Percentiles rank a stretch among this genome's conserved stretches.
These are phyloP conservation scores for Protobothrops mucrosquamatus DNA, from an alignment of 2,113 vertebrate species.

Conservation along the genomic window DNA sequence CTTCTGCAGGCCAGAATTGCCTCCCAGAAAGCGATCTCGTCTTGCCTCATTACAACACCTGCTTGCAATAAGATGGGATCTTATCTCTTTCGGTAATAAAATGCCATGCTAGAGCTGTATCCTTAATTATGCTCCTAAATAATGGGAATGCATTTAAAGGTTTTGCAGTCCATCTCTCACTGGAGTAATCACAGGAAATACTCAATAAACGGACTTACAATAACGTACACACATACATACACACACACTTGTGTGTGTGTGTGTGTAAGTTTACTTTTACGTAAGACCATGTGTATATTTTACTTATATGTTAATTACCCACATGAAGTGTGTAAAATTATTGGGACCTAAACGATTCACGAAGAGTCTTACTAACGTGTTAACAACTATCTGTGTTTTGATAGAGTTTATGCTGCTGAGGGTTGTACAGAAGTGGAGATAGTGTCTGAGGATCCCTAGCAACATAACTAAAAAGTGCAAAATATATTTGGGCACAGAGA, in stretches of 20 bases:
- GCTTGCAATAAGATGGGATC: constrained; percentile 62
- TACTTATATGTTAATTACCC: no score
- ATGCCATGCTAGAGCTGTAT: constrained; percentile 62
- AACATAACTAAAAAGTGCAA: neutral
- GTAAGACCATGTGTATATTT: no score
- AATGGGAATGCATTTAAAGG: constrained; percentile 71
- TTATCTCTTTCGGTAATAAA: constrained; percentile 73
- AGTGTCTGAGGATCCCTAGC: neutral
- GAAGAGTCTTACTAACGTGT: no score
- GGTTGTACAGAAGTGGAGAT: neutral
- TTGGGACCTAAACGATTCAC: no score
- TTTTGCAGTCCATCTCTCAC: constrained; percentile 71
- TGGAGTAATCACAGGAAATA: no score
- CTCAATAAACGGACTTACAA: no score
- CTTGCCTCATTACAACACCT: constrained; percentile 67
- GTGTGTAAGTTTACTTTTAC: no score
- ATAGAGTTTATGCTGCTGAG: neutral
- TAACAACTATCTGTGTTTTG: constrained; percentile 29
- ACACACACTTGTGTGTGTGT: no score
- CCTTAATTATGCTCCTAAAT: constrained; percentile 75
- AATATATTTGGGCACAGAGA: neutral
- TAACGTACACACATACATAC: no score
- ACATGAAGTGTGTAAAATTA: no score
- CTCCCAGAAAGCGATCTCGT: constrained; percentile 52
- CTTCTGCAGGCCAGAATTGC: constrained; percentile 39